Evolutionary conservation across 2,113 vertebrate genomes (phyloP), one percentile per base, ranked within the genome.

Genomic region (Ahaetulla prasina): DNA sequence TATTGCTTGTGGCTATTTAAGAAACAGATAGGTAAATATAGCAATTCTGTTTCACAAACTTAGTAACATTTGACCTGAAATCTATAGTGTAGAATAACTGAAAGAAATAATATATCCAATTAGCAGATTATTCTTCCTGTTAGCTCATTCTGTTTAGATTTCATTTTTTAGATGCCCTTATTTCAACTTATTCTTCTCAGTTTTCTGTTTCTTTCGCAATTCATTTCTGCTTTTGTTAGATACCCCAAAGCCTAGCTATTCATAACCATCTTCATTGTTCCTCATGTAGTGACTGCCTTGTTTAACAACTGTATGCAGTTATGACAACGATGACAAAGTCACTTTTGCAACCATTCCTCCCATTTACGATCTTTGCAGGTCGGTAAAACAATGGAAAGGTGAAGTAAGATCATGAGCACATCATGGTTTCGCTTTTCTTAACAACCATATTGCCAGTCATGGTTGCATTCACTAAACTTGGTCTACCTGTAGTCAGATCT

Each of bases 1-100:
- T 23, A 27, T 92, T 88, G 55, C 88, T 92, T 80, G 9, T 57
- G 93, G 90, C 43, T 86, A 9, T 39, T 91, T 91, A 55, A 92
- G 35, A 8, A n/a, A 22, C 25, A 63, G 11, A 22, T 50, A 25
- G 8, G 39, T 8, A 74, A 35, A 43, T 90, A 80, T 18, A 84
- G 89, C 39, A 85, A 25, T 30, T 45, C 35, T 54, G 25, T 25
- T 30, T 8, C 52, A 45, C 52, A 86, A 55, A 91, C n/a, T 45
- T 86, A n/a, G 14, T 86, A 60, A 30, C 53, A 49, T 86, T 60
- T 57, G 39, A 60, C 22, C 35, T 85, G 39, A 45, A 85, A 57
- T 57, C 25, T 91, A 85, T 84, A n/a, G 16, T 90, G 54, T 85
- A 85, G 16, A 55, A 30, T 91, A 91, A 84, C n/a, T 45, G 35